A percentile compares a stretch with the other conserved stretches of the same genome.
These are phyloP conservation scores for Phthorimaea operculella DNA, from an alignment of 1,140 invertebrate genomes.

Conservation along the genomic window DNA sequence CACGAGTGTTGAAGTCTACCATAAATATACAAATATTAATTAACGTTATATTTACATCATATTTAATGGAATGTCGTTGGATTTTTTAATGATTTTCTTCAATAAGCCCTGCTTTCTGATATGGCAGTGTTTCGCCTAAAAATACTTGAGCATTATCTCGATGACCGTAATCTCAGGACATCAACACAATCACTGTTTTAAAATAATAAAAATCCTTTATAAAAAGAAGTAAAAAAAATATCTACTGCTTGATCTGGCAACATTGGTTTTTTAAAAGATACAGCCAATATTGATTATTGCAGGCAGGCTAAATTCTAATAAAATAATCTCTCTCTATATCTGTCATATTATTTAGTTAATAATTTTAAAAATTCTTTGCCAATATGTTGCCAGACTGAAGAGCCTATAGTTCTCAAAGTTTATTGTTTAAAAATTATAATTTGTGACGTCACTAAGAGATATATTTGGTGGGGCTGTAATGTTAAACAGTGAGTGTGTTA, in stretches of 20 bases:
- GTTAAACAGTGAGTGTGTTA: constrained; percentile 66
- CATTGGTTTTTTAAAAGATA: too few relatives aligned
- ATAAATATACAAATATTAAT: constrained; percentile 55
- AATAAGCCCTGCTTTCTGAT: constrained; percentile 32
- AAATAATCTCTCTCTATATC: too few relatives aligned
- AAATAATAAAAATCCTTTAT: constrained; percentile 6
- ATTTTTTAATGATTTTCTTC: background rate
- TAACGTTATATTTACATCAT: constrained; percentile 52
- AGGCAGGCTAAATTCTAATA: too few relatives aligned
- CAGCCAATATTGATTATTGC: too few relatives aligned
- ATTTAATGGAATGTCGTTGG: constrained; percentile 33
- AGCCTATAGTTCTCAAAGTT: too few relatives aligned
- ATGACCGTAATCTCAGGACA: constrained; percentile 42
- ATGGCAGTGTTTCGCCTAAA: constrained; percentile 51
- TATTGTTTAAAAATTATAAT: constrained; percentile 2
- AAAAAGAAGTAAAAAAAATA: background rate
- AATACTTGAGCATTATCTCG: constrained; percentile 61
- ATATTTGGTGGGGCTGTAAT: constrained; percentile 54
- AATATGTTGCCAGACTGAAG: too few relatives aligned
- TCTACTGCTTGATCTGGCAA: too few relatives aligned
- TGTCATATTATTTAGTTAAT: too few relatives aligned
- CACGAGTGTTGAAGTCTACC: constrained; percentile 30
- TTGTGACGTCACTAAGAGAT: constrained; percentile 24
- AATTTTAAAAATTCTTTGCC: too few relatives aligned
- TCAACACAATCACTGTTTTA: constrained; percentile 66